Evolutionary conservation across 2,113 vertebrate species (phyloP), one percentile per base, ranked within the genome.

Genomic region (Empidonax alnorum): DNA sequence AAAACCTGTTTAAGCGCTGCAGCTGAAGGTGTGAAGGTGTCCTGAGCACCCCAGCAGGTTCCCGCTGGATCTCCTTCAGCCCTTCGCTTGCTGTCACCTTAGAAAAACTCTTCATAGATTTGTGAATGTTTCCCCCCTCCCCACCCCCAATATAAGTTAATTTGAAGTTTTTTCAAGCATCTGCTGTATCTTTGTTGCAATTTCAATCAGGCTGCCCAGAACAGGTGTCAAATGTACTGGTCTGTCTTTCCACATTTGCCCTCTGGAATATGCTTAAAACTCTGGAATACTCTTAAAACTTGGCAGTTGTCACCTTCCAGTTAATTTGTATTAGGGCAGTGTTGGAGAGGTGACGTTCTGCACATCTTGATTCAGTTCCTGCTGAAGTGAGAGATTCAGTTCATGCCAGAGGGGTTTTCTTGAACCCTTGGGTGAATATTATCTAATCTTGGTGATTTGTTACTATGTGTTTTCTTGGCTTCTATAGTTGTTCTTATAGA

Each of bases 111-210:
- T 71, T 37, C n/a, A n/a, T 7, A 25, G n/a, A 7, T 41, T 37
- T 14, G 3, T 49, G 19, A 55, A 27, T 21, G 4, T 17, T 59
- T 62, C 28, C 56, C 31, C 31, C 27, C 11, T 50, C n/a, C 52
- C 35, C 11, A 11, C 11, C 14, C 1, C 0, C 35, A 53, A 1
- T 74, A 9, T 20, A 39, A 4, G 2, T 74, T 53, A 37, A 3
- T 71, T 62, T 47, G 18, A 2, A 2, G 0, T 0, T 19, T 53
- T 0, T 31, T 10, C 5, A 83, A 53, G 42, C 74, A 55, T 83
- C 30, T 93, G 33, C 9, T 7, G 53, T 20, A 44, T 80, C 4
- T 81, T 73, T 46, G 11, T 49, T 82, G 35, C 25, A 8, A 0
- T 82, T 87, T 84, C 7, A 63, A 0, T 81, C 37, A 21, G 17